phyloP scores from a whole-genome alignment of 1,140 invertebrate genomes.

The Arctopsyche grandis region DNA sequence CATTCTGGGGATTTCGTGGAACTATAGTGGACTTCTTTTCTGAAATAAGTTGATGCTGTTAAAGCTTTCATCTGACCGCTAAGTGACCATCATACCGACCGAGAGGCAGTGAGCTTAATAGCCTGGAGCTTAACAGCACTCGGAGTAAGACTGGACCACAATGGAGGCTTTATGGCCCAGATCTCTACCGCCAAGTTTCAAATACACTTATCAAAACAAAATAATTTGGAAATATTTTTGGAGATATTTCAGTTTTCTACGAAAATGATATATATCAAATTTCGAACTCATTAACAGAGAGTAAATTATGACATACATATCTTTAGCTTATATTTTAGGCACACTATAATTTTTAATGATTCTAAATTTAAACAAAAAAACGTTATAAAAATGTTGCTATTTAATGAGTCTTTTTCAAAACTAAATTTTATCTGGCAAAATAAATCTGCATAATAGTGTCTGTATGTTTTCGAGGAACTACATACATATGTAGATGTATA shows the following conservation, averaged over 20 bases:
- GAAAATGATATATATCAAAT: not conserved
- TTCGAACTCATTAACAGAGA: too few relatives aligned
- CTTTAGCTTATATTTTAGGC: not conserved
- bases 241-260: not conserved
- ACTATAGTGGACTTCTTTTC: too few relatives aligned
- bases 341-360: too few relatives aligned
- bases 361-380: too few relatives aligned
- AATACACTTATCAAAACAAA: not conserved
- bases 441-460: too few relatives aligned
- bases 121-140: constrained; percentile 12
- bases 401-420: too few relatives aligned
- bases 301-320: too few relatives aligned
- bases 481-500: too few relatives aligned
- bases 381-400: too few relatives aligned
- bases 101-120: constrained; percentile 20
- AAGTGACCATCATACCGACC: constrained; percentile 26
- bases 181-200: not conserved
- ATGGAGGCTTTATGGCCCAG: constrained; percentile 10
- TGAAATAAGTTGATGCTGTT: not conserved
- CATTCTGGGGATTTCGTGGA: too few relatives aligned
- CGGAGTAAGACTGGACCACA: constrained; percentile 16
- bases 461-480: too few relatives aligned
- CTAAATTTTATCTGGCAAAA: too few relatives aligned
- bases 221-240: not conserved
- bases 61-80: constrained; percentile 28